Evolutionary conservation across 2,113 vertebrate genomes (phyloP), one percentile per base, ranked within the genome.

Genomic region (Calypte anna): DNA sequence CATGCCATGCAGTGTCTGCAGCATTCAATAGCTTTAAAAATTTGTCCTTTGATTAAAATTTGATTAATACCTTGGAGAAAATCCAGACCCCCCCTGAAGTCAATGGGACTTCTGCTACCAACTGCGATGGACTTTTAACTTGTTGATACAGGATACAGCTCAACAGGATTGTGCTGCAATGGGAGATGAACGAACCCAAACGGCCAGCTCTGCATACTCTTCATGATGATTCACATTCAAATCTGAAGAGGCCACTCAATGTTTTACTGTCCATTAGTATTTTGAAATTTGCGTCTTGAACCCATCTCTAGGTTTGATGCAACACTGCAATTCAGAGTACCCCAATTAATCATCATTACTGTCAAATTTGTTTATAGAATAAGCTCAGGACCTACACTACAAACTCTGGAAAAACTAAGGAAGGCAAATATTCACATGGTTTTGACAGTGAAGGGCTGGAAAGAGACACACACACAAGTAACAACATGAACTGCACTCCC

Each of bases 1-100:
- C 21, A 19, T 9, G n/a, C 40, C 13, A 14, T 0, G 4, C 28
- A 5, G 9, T 1, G 50, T 48, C 31, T 10, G 9, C 68, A 74
- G 53, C 14, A 12, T 19, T 43, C 55, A 62, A 27, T 28, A 27
- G 66, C 30, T 79, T 78, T 46, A 51, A 51, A 91, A 54, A 78
- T 36, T 0, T 78, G 18, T 55, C 59, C 46, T 62, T 67, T 51
- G 30, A 33, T 33, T 33, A 33, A 33, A 33, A 33, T 33, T 33
- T 17, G 67, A 68, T 24, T 15, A 80, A 81, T 28, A 87, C 33
- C 64, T 27, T 30, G 43, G 48, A 70, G 61, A 91, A 86, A 75
- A 81, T 36, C 64, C 86, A 93, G 57, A 14, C 5, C 15, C 1
- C 19, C 24, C 21, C 28, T 38, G 43, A 59, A 68, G 59, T 40